Evolutionary conservation across 2,888 invertebrate genomes (phyloP), one percentile per base, ranked within the genome.

Genomic region (Cataglyphis altisquamis): DNA sequence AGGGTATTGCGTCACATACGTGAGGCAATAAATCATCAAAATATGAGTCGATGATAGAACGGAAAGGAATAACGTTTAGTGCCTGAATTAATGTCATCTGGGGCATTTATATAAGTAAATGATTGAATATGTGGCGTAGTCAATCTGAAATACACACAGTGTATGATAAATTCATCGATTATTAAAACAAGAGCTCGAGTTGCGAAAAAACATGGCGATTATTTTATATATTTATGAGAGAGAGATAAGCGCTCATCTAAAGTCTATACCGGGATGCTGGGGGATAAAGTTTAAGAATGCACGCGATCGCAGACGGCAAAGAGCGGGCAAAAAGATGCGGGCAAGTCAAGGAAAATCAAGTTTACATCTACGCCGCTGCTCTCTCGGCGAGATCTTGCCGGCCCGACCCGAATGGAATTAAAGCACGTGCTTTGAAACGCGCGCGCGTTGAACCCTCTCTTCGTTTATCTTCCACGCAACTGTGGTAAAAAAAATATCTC

Each of bases 1-100:
- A 90, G 91, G 88, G 86, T 91, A 91, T 91, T 90, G 89, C 90
- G 89, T 90, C 91, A 84, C 88, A 86, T 83, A 89, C 84, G 80
- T 87, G 84, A 64, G 84, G 84, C 84, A 68, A 91, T 91, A 90
- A 90, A 91, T 91, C 91, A 91, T 91, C 88, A 67, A 89, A 88
- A 90, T 91, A 90, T 85, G 89, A 87, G 85, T 77, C 85, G 90
- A 91, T 89, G 90, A 91, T 89, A 85, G 87, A 86, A 86, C 77
- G 84, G 84, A 83, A 88, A 83, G 88, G 83, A 91, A 89, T 90
- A 87, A 81, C 90, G 87, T 91, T 90, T 89, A 87, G 84, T 87
- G 87, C 77, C 66, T 55, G 36, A 39, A 64, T 81, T 72, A 82
- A 87, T 70, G 80, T 89, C 66, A 36, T 52, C 29, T 32, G 39